These are phyloP conservation scores for Ciona savignyi DNA, from an alignment of 23 tunicate species.

Conservation along the genomic window DNA sequence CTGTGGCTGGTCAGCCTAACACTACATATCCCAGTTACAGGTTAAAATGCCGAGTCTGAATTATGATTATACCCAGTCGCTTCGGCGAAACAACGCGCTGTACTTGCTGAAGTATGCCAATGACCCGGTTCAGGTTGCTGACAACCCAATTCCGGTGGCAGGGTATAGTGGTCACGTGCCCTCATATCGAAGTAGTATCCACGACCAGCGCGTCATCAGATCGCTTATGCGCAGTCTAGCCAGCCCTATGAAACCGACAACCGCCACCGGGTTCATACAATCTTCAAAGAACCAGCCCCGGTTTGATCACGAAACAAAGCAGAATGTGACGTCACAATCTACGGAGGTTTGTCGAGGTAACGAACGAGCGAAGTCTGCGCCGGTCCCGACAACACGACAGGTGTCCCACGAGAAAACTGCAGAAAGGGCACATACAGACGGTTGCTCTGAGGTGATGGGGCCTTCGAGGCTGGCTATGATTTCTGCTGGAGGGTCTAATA, in stretches of 20 bases:
- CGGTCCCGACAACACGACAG: not conserved
- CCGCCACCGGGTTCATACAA: slow-evolving; percentile 39
- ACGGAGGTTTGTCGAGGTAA: too few relatives aligned
- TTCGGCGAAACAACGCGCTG: slow-evolving; percentile 57
- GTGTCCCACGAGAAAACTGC: not conserved
- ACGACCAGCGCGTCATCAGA: slow-evolving; percentile 64
- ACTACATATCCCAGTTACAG: too few relatives aligned
- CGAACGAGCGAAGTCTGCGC: slow-evolving; percentile 35
- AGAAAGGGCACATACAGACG: not conserved
- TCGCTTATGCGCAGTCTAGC: slow-evolving; percentile 60
- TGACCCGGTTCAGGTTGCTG: slow-evolving; percentile 53
- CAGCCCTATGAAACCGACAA: slow-evolving; percentile 81
- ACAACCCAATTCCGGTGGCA: slow-evolving; percentile 49
- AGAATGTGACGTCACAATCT: not conserved
- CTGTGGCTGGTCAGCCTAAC: too few relatives aligned
- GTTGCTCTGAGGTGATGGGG: not conserved
- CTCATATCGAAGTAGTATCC: slow-evolving; percentile 44
- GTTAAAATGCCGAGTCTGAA: slow-evolving; percentile 54
- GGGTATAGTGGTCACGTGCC: slow-evolving; percentile 79
- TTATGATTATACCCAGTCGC: slow-evolving; percentile 77
- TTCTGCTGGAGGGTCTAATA: slow-evolving; percentile 64
- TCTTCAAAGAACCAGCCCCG: not conserved
- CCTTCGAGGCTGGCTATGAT: slow-evolving; percentile 43
- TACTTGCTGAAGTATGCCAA: slow-evolving; percentile 71
- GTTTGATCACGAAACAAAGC: not conserved